A percentile compares a stretch with the other conserved stretches of the same genome.
phyloP scores from a whole-genome alignment of 2,113 vertebrate species.

The Vulpes lagopus region DNA sequence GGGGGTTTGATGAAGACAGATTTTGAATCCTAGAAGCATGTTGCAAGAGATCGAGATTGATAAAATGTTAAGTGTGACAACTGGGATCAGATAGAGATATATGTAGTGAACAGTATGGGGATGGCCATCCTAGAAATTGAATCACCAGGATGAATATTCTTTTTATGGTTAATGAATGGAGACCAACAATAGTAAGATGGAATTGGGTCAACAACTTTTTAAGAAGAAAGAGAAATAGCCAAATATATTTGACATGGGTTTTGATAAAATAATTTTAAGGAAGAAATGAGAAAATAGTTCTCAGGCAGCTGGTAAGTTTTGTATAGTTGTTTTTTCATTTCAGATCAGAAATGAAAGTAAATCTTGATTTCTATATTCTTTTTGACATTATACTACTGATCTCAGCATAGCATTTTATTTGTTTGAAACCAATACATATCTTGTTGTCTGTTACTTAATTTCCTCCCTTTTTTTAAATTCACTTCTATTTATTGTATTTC shows the following conservation, averaged over 20 bases:
- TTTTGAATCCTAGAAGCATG: neutral
- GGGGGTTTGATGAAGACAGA: neutral
- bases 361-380: neutral
- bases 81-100: neutral
- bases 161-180: neutral
- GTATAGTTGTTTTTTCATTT: neutral
- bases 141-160: neutral
- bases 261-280: neutral
- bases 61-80: neutral
- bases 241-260: neutral
- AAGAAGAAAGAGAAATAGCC: neutral
- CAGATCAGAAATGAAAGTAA: neutral
- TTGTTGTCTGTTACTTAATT: neutral
- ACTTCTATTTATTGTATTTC: neutral
- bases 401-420: constrained; percentile 16
- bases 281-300: neutral
- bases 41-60: neutral
- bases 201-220: neutral
- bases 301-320: neutral
- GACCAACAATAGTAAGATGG: neutral
- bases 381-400: neutral
- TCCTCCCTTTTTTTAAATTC: neutral
- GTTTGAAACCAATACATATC: neutral
- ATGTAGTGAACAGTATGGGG: neutral
- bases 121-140: neutral